Percentiles rank a stretch among this genome's conserved stretches.
Conservation (phyloP, 2,888 invertebrate genomes). For the Apocheima hispidaria region DNA sequence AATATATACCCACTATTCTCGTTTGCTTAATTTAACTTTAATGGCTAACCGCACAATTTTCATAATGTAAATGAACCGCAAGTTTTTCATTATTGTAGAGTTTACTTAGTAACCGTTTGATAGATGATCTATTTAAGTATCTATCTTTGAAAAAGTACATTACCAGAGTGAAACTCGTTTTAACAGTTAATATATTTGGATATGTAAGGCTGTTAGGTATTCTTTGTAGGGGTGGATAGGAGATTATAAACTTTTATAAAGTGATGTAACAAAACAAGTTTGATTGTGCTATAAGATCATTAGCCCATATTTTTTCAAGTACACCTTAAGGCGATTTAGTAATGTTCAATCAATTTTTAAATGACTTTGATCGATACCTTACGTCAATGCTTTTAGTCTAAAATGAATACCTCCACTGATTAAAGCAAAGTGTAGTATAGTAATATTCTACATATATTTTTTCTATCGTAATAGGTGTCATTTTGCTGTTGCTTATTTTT, state of each 20-base stretch:
- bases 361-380: not conserved
- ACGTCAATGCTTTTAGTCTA: not conserved
- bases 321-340: constrained; percentile 5
- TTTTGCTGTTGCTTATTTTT: too few relatives aligned
- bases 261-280: constrained; percentile 39
- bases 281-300: constrained; percentile 34
- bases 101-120: constrained; percentile 7
- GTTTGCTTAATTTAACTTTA: not conserved
- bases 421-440: not conserved
- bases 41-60: not conserved
- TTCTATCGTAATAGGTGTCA: too few relatives aligned
- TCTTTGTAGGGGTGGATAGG: constrained; percentile 8
- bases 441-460: too few relatives aligned
- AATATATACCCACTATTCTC: not conserved
- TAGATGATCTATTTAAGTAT: not conserved
- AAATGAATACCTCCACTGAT: not conserved
- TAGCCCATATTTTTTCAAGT: constrained; percentile 5
- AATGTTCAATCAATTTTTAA: not conserved
- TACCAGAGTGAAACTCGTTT: constrained; percentile 14
- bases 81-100: constrained; percentile 6
- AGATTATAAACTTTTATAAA: constrained; percentile 25
- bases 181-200: constrained; percentile 16
- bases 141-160: too few relatives aligned
- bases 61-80: constrained; percentile 3
- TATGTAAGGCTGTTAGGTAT: constrained; percentile 17